These are phyloP conservation scores for Sebastes nivosus DNA, from an alignment of 2,797 vertebrate species.

Conservation along the genomic window DNA sequence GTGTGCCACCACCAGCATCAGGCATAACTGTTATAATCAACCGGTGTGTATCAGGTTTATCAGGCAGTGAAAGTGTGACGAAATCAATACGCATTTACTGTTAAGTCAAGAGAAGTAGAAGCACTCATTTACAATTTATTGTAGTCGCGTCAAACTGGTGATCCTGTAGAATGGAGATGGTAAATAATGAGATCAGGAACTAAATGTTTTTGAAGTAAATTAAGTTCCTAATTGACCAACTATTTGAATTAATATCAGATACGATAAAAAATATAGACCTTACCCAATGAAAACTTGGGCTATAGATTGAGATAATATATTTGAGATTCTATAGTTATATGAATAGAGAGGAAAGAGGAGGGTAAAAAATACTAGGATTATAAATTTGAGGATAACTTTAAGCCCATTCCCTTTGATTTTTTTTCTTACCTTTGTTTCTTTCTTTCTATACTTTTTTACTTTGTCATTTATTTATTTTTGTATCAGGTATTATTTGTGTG, in stretches of 20 bases:
- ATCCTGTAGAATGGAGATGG: neutral
- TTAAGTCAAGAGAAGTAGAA: neutral
- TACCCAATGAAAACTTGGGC: neutral
- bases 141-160: neutral
- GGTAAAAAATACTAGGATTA: neutral
- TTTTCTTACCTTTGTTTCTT: no score
- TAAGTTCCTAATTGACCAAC: neutral
- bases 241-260: neutral
- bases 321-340: neutral
- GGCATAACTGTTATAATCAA: neutral
- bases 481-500: no score
- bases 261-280: neutral
- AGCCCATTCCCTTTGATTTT: neutral
- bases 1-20: slow-evolving; percentile 4
- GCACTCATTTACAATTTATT: neutral
- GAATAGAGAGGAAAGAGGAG: neutral
- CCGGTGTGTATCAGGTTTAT: neutral
- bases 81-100: neutral
- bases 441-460: no score
- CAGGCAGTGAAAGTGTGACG: neutral
- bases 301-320: neutral
- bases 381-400: neutral
- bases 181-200: neutral
- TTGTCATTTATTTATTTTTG: no score
- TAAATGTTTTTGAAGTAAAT: neutral